A percentile compares a stretch with the other conserved stretches of the same genome.
Evolutionary conservation across 2,888 invertebrate species (phyloP).

Genomic region (Drosophila diplacantha): DNA sequence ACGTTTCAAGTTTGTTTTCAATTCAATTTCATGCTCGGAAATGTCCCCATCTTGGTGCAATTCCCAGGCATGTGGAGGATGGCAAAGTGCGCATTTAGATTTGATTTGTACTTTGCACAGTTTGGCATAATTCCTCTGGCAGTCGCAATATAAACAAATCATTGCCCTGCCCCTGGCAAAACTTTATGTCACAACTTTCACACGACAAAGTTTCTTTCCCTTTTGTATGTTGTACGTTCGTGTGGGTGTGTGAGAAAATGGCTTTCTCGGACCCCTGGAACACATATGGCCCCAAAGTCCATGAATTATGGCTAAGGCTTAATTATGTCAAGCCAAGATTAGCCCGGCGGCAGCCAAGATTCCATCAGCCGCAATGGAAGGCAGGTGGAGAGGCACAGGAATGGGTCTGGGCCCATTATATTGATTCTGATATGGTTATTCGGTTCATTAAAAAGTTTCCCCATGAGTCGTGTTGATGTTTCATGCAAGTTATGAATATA

Average conservation of each 20-base stretch:
- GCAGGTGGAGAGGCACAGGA: not conserved
- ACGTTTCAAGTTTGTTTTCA: constrained; percentile 32
- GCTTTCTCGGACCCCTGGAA: constrained; percentile 23
- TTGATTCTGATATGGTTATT: constrained; percentile 60
- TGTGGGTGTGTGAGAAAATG: constrained; percentile 29
- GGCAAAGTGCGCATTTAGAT: constrained; percentile 32
- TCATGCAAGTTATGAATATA: constrained; percentile 62
- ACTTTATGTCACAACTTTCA: constrained; percentile 52
- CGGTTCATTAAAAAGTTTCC: constrained; percentile 67
- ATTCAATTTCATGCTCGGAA: constrained; percentile 8
- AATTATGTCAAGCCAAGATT: constrained; percentile 41
- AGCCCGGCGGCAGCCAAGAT: constrained; percentile 29
- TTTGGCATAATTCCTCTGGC: constrained; percentile 41
- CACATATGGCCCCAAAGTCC: constrained; percentile 32
- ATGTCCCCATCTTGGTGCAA: constrained; percentile 10
- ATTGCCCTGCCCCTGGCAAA: constrained; percentile 46
- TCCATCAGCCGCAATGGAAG: constrained; percentile 11
- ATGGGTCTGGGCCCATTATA: constrained; percentile 22
- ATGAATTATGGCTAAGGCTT: constrained; percentile 40
- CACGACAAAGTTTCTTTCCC: constrained; percentile 49
- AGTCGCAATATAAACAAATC: constrained; percentile 53
- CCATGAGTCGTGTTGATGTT: constrained; percentile 58
- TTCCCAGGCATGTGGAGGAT: constrained; percentile 17
- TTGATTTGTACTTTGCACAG: constrained; percentile 43
- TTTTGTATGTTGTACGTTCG: constrained; percentile 6